Base-by-base conservation (phyloP, 2,888 invertebrate genomes). In the Reticulitermes lucifugus region DNA sequence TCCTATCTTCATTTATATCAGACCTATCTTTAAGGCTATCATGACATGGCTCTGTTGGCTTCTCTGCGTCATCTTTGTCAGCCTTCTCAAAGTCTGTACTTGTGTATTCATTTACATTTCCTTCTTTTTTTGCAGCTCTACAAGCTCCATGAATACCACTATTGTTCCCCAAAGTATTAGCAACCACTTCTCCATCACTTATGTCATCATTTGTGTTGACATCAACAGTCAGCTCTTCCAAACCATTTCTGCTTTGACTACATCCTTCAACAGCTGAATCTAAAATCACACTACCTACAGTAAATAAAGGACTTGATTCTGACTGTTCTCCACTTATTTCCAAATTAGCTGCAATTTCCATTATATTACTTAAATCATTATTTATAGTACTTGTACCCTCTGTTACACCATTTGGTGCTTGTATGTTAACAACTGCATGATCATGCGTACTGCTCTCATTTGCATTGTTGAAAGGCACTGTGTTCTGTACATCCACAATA, bases 311-410 rank as follows among this genome's bases (percentile, higher is more conserved):
- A 25, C 9, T 9, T n/a, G 9, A 65, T 65, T 65, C 25, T n/a
- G n/a, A 12, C 7, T 65, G 65, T n/a, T 65, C 5, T 65, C 9
- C 65, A 65, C 65, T 65, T n/a, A 65, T n/a, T 10, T 46, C 77
- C 12, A n/a, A 2, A 29, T 77, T 77, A 46, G 18, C 14, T n/a
- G n/a, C n/a, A 59, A 51, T 35, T 35, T 25, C 51, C 12, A 55
- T n/a, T n/a, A 25, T 35, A 29, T 51, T 55, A 51, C 59, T 51
- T 51, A 80, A 14, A 80, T 80, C 59, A 59, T 12, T 51, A 80
- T 59, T 55, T n/a, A 22, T 25, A 55, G 3, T 77, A 25, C n/a
- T n/a, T n/a, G 9, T n/a, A 25, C 18, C 43, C 10, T n/a, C 25
- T 10, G 65, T 65, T 25, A 65, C 5, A 25, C 14, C n/a, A 12